Evolutionary conservation across 2,113 vertebrate genomes (phyloP), one percentile per base, ranked within the genome.

Genomic region (Rousettus leschenaultii): DNA sequence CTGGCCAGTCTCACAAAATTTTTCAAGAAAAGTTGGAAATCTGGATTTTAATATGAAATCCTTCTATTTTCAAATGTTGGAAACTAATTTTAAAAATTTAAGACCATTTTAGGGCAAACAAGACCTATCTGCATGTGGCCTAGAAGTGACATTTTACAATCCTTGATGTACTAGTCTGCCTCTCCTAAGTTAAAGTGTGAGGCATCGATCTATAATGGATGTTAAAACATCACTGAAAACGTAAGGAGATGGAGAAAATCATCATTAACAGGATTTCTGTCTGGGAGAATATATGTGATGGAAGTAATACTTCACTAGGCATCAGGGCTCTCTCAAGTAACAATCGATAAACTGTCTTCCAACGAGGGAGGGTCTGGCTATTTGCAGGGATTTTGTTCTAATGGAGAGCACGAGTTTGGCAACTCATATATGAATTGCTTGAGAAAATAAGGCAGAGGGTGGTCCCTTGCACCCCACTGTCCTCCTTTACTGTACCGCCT

Each of bases 21-120:
- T 85, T 84, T 92, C 43, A 63, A 88, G n/a, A 86, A 35, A 66
- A 75, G 8, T 61, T 90, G 53, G 24, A 79, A 96, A 68, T 70
- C 16, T 86, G 43, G 13, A 57, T 24, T 79, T 68, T 91, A 57
- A 61, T 13, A 84, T 55, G 16, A 84, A 86, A 74, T 77, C 28
- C n/a, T 93, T 71, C 40, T 10, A n/a, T 77, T 92, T 83, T 65
- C 57, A 59, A 73, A 53, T 19, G 14, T 28, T 66, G 53, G 24
- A 84, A 89, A 26, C 35, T 68, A 57, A 70, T 48, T 66, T 84
- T 19, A n/a, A 53, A 82, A 88, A 30, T 30, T 40, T 68, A 53
- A 97, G 35, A 59, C 71, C 14, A 61, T 40, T 55, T 19, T 13
- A 22, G 21, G 48, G 24, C 55, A 75, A n/a, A 30, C 2, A 43